These are phyloP conservation scores for Beroe ovata DNA, from an alignment of 37 sponge, comb jelly and placozoan genomes.

Conservation along the genomic window DNA sequence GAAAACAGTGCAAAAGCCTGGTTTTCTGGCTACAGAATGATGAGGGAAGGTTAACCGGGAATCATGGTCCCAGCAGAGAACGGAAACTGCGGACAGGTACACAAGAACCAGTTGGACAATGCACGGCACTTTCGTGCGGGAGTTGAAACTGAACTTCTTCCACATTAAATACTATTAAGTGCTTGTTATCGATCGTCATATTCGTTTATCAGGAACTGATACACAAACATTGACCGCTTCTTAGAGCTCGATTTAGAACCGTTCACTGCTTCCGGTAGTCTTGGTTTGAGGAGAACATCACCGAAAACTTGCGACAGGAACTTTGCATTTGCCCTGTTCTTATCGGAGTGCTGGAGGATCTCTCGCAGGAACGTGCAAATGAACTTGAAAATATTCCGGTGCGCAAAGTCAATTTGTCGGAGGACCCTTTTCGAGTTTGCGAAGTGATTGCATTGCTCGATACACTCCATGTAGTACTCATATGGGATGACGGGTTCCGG, in stretches of 20 bases:
- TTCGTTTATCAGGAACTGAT: slow-evolving; percentile 21
- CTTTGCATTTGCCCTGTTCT: slow-evolving; percentile 10
- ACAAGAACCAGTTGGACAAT: too few relatives aligned
- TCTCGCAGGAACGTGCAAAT: slow-evolving; percentile 45
- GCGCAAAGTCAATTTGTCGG: slow-evolving; percentile 48
- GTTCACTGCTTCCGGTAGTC: slow-evolving; percentile 15
- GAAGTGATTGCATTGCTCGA: slow-evolving; percentile 60
- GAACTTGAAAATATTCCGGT: slow-evolving; percentile 59
- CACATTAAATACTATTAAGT: not conserved
- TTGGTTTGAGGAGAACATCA: slow-evolving; percentile 36
- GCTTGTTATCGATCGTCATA: slow-evolving; percentile 9
- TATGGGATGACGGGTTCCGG: slow-evolving; percentile 66
- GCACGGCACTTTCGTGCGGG: too few relatives aligned
- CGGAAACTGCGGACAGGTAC: too few relatives aligned
- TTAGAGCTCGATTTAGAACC: slow-evolving; percentile 11
- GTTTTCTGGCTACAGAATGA: too few relatives aligned
- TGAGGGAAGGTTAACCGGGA: too few relatives aligned
- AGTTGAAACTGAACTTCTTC: not conserved
- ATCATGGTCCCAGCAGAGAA: too few relatives aligned
- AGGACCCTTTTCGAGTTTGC: slow-evolving; percentile 23
- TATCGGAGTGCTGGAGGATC: not conserved
- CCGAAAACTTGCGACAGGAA: slow-evolving; percentile 47
- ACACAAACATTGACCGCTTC: slow-evolving; percentile 49
- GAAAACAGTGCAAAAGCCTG: too few relatives aligned
- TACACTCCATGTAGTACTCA: slow-evolving; percentile 15